Conservation (phyloP, 2,797 vertebrate species). For the Pogoniulus pusillus region DNA sequence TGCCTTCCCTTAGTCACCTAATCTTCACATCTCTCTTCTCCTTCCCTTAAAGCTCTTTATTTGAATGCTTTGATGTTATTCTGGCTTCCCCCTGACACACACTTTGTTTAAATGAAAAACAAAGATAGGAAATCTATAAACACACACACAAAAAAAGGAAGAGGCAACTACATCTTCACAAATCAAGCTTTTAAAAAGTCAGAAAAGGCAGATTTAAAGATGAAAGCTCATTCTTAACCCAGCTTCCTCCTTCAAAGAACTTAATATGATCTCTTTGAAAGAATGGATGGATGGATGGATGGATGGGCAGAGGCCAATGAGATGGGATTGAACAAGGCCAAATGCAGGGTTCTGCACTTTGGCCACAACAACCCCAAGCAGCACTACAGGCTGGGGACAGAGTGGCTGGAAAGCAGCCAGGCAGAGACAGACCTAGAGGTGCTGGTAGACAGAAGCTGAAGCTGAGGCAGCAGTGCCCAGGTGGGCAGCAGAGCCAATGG, state of each 20-base stretch:
- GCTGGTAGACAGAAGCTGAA: no score
- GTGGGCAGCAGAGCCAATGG: no score
- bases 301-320: no score
- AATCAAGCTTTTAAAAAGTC: conserved; percentile 59
- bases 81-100: neutral
- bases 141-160: neutral
- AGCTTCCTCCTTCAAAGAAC: conserved; percentile 64
- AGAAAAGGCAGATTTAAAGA: conserved; percentile 63
- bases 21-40: conserved; percentile 62
- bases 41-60: conserved; percentile 59
- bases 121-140: conserved; percentile 55
- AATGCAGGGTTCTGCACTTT: no score
- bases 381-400: no score
- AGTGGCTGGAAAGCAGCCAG: no score
- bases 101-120: conserved; percentile 54
- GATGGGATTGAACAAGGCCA: no score
- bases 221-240: conserved; percentile 63
- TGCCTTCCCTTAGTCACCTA: conserved; percentile 51
- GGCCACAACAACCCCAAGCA: no score
- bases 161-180: conserved; percentile 60
- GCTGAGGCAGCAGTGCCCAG: no score
- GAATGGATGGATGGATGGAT: no score
- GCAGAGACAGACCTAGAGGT: no score
- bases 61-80: conserved; percentile 59
- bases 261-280: conserved; percentile 66